A percentile compares a stretch with the other conserved stretches of the same genome.
These are phyloP conservation scores for Leptodactylus fuscus DNA, from an alignment of 2,113 vertebrate genomes.

Conservation along the genomic window DNA sequence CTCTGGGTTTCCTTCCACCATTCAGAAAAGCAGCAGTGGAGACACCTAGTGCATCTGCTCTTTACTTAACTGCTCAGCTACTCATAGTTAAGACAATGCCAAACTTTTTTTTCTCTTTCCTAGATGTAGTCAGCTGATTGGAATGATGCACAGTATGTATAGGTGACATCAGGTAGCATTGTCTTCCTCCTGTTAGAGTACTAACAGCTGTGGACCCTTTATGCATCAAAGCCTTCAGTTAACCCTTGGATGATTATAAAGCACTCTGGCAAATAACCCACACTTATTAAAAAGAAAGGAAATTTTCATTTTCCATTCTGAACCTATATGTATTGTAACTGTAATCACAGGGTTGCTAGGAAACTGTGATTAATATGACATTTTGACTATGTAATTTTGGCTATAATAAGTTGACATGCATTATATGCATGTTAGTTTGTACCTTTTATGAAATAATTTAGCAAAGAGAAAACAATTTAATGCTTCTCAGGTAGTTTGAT, in stretches of 20 bases:
- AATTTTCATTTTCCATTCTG: neutral
- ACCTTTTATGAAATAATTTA: slow-evolving; percentile 26
- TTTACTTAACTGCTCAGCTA: slow-evolving; percentile 8
- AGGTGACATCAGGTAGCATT: slow-evolving; percentile 6
- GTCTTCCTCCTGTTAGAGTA: neutral
- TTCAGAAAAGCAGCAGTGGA: slow-evolving; percentile 40
- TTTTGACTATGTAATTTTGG: slow-evolving; percentile 26
- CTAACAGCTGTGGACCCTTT: neutral
- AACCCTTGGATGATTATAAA: slow-evolving; percentile 3
- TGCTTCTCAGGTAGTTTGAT: neutral
- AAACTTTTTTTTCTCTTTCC: neutral
- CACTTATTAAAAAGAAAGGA: slow-evolving; percentile 7
- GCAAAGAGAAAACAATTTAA: slow-evolving; percentile 35
- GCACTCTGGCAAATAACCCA: neutral
- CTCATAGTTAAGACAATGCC: neutral
- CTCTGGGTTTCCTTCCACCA: slow-evolving; percentile 18
- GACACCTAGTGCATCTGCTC: slow-evolving; percentile 33
- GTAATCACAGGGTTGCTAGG: slow-evolving; percentile 21
- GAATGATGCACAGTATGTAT: neutral
- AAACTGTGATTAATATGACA: slow-evolving; percentile 13
- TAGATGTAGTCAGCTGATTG: neutral
- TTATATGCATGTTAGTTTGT: slow-evolving; percentile 28
- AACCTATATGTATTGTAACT: slow-evolving; percentile 11
- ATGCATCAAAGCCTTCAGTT: slow-evolving; percentile 12
- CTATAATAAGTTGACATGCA: slow-evolving; percentile 36